phyloP scores from a whole-genome alignment of 2,113 vertebrate genomes.

The Misgurnus anguillicaudatus region DNA sequence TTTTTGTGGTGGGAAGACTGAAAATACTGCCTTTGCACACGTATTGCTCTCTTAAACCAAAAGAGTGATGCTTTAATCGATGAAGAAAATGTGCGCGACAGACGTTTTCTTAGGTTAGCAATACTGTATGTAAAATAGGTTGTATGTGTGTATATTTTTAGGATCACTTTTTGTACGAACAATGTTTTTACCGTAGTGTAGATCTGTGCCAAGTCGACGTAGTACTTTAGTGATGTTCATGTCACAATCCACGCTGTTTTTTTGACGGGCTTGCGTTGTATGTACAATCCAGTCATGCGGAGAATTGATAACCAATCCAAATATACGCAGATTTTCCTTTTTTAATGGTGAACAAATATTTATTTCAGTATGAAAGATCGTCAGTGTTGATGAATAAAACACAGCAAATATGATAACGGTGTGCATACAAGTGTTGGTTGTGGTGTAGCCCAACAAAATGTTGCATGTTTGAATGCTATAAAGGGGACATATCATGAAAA shows the following conservation, averaged over 20 bases:
- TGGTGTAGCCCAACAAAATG: not conserved
- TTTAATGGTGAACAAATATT: conserved; percentile 15
- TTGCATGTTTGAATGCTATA: too few species aligned
- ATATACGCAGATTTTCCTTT: conserved; percentile 17
- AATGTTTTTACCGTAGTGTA: conserved; percentile 30
- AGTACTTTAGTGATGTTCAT: conserved; percentile 26
- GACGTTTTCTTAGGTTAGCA: conserved; percentile 39
- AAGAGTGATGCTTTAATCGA: conserved; percentile 14
- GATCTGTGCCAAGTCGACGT: conserved; percentile 29
- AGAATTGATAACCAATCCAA: conserved; percentile 3
- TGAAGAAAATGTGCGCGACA: not conserved
- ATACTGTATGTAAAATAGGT: conserved; percentile 27
- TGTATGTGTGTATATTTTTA: conserved; percentile 44
- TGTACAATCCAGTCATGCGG: conserved; percentile 24
- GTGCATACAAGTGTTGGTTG: not conserved
- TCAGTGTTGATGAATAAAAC: not conserved
- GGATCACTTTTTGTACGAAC: conserved; percentile 41
- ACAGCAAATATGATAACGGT: not conserved
- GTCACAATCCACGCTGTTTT: conserved; percentile 24
- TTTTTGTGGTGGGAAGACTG: conserved; percentile 1
- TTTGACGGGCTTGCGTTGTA: conserved; percentile 14
- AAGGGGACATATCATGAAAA: too few species aligned
- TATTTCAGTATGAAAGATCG: conserved; percentile 15
- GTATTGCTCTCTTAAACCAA: conserved; percentile 35
- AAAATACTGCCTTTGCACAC: conserved; percentile 32